Evolutionary conservation across 2,888 invertebrate genomes (phyloP), one percentile per base, ranked within the genome.

Genomic region (Thymelicus lineola): DNA sequence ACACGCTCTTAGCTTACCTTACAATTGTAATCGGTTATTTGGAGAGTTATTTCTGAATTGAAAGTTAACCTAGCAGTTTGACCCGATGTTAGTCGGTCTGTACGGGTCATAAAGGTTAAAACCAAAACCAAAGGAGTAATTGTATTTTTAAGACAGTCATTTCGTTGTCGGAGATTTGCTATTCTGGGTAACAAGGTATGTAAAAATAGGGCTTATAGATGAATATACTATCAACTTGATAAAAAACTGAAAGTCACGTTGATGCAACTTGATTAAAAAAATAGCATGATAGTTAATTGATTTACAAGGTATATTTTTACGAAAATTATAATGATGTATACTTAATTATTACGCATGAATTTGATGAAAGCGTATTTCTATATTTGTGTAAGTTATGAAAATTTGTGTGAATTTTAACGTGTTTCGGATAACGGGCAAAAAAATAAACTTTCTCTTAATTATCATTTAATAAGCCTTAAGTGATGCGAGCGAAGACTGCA

Each of bases 401-500:
- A 17, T 50, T 15, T 17, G 17, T 50, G 50, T 9, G 50, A 17
- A 17, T 50, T 42, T 42, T 50, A 50, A 17, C 50, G 14, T 6
- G 15, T 50, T 50, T 50, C 9, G 15, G 50, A 4, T 59, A 42
- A 66, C 15, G 17, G 15, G 35, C 15, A 46, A 50, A 50, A 46
- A 63, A 66, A 66, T 36, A 35, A 46, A 36, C 61, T 61, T 61
- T 69, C 62, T 50, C 63, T 64, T 42, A 42, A 58, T 58, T 58
- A 58, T 15, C 63, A 42, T 69, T 64, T 50, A 63, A 66, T 66
- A 15, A 66, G 20, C 38, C 12, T 42, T 46, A 48, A 46, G 17
- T 48, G 64, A 42, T 35, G 36, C 36, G 50, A 50, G 38, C 53
- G 50, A 12, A 42, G 42, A 66, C 60, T 20, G 42, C 36, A 12